Evolutionary conservation across 2,113 vertebrate species (phyloP).

Genomic region (Tylochromis polylepis): DNA sequence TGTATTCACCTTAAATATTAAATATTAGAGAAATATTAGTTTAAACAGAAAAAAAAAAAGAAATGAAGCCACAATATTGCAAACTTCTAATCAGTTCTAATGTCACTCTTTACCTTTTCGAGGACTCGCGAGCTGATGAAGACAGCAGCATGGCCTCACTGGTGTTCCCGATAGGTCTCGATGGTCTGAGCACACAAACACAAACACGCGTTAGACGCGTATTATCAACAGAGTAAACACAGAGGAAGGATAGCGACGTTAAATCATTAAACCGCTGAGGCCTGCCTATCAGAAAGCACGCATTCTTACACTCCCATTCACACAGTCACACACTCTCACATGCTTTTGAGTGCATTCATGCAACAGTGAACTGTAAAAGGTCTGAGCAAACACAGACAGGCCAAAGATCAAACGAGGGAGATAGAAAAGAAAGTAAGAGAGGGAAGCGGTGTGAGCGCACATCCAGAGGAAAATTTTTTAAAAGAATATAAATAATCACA

Average conservation of each 20-base stretch:
- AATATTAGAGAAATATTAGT: not conserved
- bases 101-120: constrained; percentile 79
- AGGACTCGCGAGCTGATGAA: constrained; percentile 76
- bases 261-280: not conserved
- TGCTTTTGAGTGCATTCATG: constrained; percentile 55
- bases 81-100: not conserved
- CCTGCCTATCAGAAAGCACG: constrained; percentile 4
- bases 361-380: constrained; percentile 34
- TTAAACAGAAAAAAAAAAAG: not conserved
- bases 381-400: constrained; percentile 67
- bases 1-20: not conserved
- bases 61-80: not conserved
- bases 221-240: not conserved
- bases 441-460: not conserved
- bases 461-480: not conserved
- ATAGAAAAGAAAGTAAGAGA: not conserved
- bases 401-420: constrained; percentile 48
- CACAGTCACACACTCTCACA: constrained; percentile 19
- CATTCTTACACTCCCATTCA: constrained; percentile 13
- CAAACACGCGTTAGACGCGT: not conserved
- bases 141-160: constrained; percentile 80
- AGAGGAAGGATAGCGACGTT: not conserved
- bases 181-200: constrained; percentile 73
- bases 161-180: constrained; percentile 75
- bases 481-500: not conserved